phyloP scores from a whole-genome alignment of 2,113 vertebrate species.

The Heteronetta atricapilla region DNA sequence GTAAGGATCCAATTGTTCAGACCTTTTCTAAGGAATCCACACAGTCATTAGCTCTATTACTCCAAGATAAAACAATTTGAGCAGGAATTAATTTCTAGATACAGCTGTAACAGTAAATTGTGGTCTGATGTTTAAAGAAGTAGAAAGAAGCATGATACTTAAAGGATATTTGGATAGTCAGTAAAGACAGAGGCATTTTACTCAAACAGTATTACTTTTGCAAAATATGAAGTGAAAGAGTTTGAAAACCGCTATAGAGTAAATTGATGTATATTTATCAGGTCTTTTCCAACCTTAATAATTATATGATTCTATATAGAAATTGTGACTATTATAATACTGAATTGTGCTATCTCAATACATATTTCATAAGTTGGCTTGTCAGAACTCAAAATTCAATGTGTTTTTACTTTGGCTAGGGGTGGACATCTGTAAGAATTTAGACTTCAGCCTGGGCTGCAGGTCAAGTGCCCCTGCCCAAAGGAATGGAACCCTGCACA shows the following conservation, averaged over 20 bases:
- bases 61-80: not conserved
- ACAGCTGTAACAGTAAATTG: not conserved
- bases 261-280: not conserved
- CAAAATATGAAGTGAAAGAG: not conserved
- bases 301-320: not conserved
- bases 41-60: not conserved
- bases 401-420: not conserved
- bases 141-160: not conserved
- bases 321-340: not conserved
- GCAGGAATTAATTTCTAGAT: not conserved
- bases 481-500: rapidly evolving
- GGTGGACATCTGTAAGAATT: not conserved
- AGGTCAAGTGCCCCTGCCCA: not conserved
- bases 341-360: not conserved
- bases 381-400: not conserved
- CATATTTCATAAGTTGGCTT: rapidly evolving
- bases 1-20: not conserved
- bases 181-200: not conserved
- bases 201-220: not conserved
- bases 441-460: not conserved
- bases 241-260: not conserved
- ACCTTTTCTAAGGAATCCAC: not conserved
- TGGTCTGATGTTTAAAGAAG: not conserved
- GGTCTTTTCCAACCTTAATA: too few relatives aligned
- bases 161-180: not conserved